Base-by-base conservation (phyloP, 2,797 vertebrate species). In the Pangasius mekongensis region DNA sequence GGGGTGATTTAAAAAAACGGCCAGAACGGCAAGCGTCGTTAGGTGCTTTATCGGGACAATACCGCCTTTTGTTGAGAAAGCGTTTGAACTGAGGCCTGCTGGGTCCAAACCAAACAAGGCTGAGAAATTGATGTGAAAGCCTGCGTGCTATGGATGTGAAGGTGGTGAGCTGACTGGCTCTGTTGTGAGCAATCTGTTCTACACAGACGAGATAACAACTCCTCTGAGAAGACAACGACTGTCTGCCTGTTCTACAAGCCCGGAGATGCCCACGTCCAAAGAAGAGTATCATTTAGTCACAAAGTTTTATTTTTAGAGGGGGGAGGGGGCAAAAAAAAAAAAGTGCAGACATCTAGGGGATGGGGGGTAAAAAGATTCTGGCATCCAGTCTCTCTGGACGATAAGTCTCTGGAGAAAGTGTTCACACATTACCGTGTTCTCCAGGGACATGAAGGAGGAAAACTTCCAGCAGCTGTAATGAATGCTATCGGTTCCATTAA, bases 401-500 rank as follows among this genome's bases (percentile, higher is more conserved):
- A 43, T 14, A 62, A 82, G 86, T 86, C 86, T 78, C 85, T 52
- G 60, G 91, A 88, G 91, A 89, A 88, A 73, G 74, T 77, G 86
- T 84, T 80, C 66, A 58, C 88, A 92, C 89, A 88, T 92, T 93
- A 91, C 88, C 86, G 89, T 69, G 58, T 88, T 86, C 86, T 91
- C 81, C 62, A 56, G 87, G 86, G 89, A 82, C 2, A 67, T 66
- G 86, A 87, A 84, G 22, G 85, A 67, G 71, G 49, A 94, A 93
- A 93, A 94, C 94, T 94, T 94, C 94, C 92, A 88, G 91, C 94
- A 93, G 94, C 93, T 94, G 95, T 95, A 95, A 95, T 95, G 95
- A 96, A 96, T 95, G 95, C 93, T 95, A 95, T 94, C 94, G 92
- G 89, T 92, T 96, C 95, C 95, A 96, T 96, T 96, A 96, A 95